These are phyloP conservation scores for Coenonympha arcania DNA, from an alignment of 2,888 invertebrate species.

Conservation along the genomic window DNA sequence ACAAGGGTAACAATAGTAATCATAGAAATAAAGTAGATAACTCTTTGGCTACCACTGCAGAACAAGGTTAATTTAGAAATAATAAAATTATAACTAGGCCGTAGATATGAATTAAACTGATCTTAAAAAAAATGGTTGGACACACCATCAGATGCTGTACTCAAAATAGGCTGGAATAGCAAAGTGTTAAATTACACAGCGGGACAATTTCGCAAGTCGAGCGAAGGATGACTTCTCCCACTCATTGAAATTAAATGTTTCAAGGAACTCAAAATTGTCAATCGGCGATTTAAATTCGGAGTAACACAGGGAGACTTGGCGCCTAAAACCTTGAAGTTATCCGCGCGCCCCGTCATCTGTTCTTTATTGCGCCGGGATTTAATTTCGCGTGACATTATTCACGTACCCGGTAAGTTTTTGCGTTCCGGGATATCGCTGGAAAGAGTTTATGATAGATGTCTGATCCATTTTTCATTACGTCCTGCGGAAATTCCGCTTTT, in stretches of 20 bases:
- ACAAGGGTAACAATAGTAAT: too few relatives aligned
- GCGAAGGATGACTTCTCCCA: not conserved
- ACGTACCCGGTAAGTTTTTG: slow-evolving; percentile 60
- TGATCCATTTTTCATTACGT: slow-evolving; percentile 66
- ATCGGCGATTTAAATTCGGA: slow-evolving; percentile 22
- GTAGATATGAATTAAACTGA: too few relatives aligned
- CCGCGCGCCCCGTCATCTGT: slow-evolving; percentile 55
- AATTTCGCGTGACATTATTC: slow-evolving; percentile 70
- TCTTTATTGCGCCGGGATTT: slow-evolving; percentile 64
- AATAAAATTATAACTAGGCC: too few relatives aligned
- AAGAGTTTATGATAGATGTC: slow-evolving; percentile 66
- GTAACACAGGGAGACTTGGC: slow-evolving; percentile 11
- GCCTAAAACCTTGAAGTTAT: slow-evolving; percentile 29
- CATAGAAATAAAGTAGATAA: too few relatives aligned
- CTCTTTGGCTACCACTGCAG: too few relatives aligned
- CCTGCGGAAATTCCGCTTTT: slow-evolving; percentile 21
- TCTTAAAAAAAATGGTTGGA: too few relatives aligned
- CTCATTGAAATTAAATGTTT: not conserved
- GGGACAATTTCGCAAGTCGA: slow-evolving; percentile 3
- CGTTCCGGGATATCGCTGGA: slow-evolving; percentile 40
- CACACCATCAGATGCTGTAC: too few relatives aligned
- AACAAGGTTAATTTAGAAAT: too few relatives aligned
- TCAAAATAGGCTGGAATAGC: too few relatives aligned
- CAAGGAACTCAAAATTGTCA: slow-evolving; percentile 12
- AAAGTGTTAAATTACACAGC: too few relatives aligned